Evolutionary conservation across 2,113 vertebrate species (phyloP).

Genomic region (Cavia aperea): DNA sequence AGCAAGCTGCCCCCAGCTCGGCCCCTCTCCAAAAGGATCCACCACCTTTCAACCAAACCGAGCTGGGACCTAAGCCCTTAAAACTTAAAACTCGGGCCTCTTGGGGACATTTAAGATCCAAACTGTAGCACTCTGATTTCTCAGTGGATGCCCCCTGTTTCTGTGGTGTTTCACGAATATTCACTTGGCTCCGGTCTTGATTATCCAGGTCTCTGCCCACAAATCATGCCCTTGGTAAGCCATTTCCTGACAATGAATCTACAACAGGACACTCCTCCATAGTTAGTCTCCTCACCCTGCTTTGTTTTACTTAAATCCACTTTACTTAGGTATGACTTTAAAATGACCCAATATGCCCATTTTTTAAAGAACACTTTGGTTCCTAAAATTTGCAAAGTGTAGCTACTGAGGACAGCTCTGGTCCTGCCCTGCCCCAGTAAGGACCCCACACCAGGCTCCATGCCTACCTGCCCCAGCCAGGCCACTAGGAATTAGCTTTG

Average conservation of each 20-base stretch:
- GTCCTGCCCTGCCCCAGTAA: not conserved
- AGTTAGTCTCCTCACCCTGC: not conserved
- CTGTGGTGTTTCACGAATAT: too few species aligned
- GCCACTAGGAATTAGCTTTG: accelerated
- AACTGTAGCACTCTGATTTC: not conserved
- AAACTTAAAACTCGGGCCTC: not conserved
- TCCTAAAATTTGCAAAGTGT: not conserved
- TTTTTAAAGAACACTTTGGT: not conserved
- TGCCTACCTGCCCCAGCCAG: not conserved
- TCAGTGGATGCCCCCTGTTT: not conserved
- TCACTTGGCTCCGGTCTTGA: not conserved
- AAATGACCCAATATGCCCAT: not conserved
- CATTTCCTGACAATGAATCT: not conserved
- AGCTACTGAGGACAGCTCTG: too few species aligned
- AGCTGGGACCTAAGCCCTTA: too few species aligned
- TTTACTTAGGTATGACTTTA: not conserved
- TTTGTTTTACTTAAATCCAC: not conserved
- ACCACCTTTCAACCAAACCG: not conserved
- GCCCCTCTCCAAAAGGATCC: too few species aligned
- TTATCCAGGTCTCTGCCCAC: not conserved
- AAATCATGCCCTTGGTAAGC: not conserved
- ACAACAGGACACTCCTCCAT: not conserved
- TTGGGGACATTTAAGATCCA: too few species aligned
- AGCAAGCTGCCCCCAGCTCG: not conserved
- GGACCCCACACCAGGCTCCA: not conserved